Evolutionary conservation across 1,140 invertebrate species (phyloP), one percentile per base, ranked within the genome.

Genomic region (Drosophila funebris): DNA sequence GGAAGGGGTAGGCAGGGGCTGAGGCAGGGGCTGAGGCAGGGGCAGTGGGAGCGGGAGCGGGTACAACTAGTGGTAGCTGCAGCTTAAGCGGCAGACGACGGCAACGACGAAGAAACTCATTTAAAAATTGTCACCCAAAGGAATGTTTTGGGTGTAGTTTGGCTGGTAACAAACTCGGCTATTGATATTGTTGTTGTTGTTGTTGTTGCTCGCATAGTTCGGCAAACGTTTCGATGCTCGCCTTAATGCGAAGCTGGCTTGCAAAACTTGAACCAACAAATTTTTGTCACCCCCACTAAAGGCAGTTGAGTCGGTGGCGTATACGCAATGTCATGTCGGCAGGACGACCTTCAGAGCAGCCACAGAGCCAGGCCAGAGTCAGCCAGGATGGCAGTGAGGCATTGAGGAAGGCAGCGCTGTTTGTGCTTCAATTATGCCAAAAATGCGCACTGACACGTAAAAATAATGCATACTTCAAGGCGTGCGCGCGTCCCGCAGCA

Each of bases 361-460:
- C 36, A 14, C 29, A 57, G 54, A 29, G 20, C n/a, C 31, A 20
- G 20, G 31, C 31, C 4, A 5, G 41, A 27, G 53, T 27, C 53
- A 29, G 27, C 14, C 22, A 29, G 31, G 2, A 9, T 2, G 27
- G n/a, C 22, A 36, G 27, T 11, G 11, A 5, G 16, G 33, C 22
- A 52, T 33, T 18, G 18, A 52, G 39, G 68, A 52, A 57, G 36
- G 14, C 53, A 54, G 54, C 73, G 64, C 81, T 85, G 83, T 87
- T 87, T 87, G 82, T 82, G 78, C 78, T 87, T 87, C 83, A 87
- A 87, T 87, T 87, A 87, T 87, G 78, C 82, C 82, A 87, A 87
- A 87, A 87, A 87, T 87, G 82, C 82, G 82, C 82, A 87, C 82
- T 87, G 82, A 87, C 82, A 87, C 82, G 82, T 87, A 87, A 87